A percentile compares a stretch with the other conserved stretches of the same genome.
phyloP scores from a whole-genome alignment of 2,797 vertebrate species.

The Eutrigla gurnardus region DNA sequence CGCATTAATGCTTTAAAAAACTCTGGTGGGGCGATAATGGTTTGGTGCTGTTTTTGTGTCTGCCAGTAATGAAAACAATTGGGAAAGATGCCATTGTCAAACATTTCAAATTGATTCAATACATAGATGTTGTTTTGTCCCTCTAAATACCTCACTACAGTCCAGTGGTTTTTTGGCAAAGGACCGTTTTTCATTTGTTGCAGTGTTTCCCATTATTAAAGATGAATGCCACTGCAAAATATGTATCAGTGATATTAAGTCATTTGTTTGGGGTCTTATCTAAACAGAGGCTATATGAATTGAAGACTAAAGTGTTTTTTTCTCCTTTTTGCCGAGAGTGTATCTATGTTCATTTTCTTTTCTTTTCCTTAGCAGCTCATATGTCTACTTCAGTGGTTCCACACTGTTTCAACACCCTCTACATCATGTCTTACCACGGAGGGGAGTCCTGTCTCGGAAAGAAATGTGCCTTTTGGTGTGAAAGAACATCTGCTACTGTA shows the following conservation, averaged over 20 bases:
- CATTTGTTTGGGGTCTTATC: conserved; percentile 35
- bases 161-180: conserved; percentile 13
- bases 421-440: conserved; percentile 5
- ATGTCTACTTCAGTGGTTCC: conserved; percentile 25
- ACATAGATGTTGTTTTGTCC: conserved; percentile 11
- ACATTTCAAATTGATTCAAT: background rate
- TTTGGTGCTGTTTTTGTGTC: background rate
- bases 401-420: conserved; percentile 12
- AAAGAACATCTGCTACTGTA: conserved; percentile 40
- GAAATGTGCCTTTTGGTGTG: conserved; percentile 30
- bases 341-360: conserved; percentile 7
- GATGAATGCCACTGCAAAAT: conserved; percentile 36
- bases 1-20: background rate
- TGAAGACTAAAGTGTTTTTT: conserved; percentile 20
- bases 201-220: conserved; percentile 36
- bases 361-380: conserved; percentile 13
- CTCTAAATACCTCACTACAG: conserved; percentile 14
- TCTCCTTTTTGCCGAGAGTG: conserved; percentile 20
- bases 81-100: background rate
- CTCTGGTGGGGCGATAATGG: background rate
- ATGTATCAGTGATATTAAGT: conserved; percentile 34
- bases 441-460: conserved; percentile 17
- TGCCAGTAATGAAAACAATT: conserved; percentile 2
- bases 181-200: conserved; percentile 12
- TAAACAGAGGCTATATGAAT: conserved; percentile 15